Evolutionary conservation across 1,140 invertebrate species (phyloP), one percentile per base, ranked within the genome.

Genomic region (Chironomus tepperi): DNA sequence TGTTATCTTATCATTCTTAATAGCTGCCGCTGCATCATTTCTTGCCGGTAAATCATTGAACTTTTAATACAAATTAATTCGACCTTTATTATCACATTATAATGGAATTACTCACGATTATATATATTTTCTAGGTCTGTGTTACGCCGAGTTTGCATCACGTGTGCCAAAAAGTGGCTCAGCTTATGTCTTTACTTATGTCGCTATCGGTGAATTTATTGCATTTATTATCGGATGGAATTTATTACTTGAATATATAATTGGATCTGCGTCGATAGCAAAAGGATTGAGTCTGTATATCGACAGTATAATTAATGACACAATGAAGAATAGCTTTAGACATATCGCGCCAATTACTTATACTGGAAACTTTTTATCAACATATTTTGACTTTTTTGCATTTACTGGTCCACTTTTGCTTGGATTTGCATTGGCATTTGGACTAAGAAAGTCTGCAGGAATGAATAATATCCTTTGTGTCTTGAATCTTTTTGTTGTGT

Each of bases 151-250:
- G 83, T 96, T 97, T 82, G 93, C 91, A 1, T 88, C 93, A 0
- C 83, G 93, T 76, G 91, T 95, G 1, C 93, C 94, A 0, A 90
- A 89, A 80, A 90, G 93, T 0, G 94, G 94, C 2, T 94, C 92
- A 0, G 93, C 93, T 0, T 96, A 96, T 81, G 88, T 93, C 6
- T 96, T 95, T 84, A 94, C 91, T 79, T 96, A 96, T 83, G 91
- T 94, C 3, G 91, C 90, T 77, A 90, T 95, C 7, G 94, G 93
- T 6, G 93, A 96, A 82, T 90, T 89, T 83, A 89, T 84, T 43
- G 93, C 87, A 76, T 96, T 86, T 85, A 90, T 86, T 76, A 92
- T 88, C 81, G 94, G 94, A 74, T 96, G 94, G 94, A 95, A 94
- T 86, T 86, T 96, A 42, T 91, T 96, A 76, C 81, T 96, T 78